Evolutionary conservation across 2,888 invertebrate species (phyloP).

Genomic region (Sesia bembeciformis): DNA sequence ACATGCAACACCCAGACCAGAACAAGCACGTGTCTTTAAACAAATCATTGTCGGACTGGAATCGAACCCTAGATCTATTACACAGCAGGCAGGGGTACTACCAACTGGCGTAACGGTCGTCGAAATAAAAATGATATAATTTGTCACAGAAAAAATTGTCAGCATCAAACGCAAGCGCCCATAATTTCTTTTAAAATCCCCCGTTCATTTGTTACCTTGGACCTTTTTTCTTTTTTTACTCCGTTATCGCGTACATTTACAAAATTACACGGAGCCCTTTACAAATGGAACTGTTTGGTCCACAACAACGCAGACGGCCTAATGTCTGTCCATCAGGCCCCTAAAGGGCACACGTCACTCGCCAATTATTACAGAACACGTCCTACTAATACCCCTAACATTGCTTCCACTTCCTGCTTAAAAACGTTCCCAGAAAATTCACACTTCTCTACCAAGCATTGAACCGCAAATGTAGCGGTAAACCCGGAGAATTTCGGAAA

Average conservation of each 20-base stretch:
- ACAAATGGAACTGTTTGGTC: conserved; percentile 54
- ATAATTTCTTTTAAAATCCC: not conserved
- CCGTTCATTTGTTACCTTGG: not conserved
- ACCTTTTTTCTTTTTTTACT: conserved; percentile 36
- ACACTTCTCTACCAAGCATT: conserved; percentile 16
- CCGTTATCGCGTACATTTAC: conserved; percentile 52
- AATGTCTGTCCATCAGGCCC: conserved; percentile 68
- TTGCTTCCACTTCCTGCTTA: conserved; percentile 23
- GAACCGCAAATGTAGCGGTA: conserved; percentile 14
- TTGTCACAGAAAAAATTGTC: no score
- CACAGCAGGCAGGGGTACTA: no score
- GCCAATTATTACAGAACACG: conserved; percentile 38
- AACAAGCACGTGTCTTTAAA: no score
- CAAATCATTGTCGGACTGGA: no score
- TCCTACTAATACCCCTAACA: conserved; percentile 4
- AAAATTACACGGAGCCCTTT: conserved; percentile 55
- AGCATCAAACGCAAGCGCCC: no score
- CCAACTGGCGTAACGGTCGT: no score
- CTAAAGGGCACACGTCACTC: conserved; percentile 69
- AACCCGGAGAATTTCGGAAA: not conserved
- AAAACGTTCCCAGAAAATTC: not conserved
- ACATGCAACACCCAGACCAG: no score
- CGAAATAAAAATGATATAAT: no score
- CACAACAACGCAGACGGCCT: conserved; percentile 63
- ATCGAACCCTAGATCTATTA: no score